These are phyloP conservation scores for Ernsta delagoae DNA, from an alignment of 2,888 invertebrate species.

Conservation along the genomic window DNA sequence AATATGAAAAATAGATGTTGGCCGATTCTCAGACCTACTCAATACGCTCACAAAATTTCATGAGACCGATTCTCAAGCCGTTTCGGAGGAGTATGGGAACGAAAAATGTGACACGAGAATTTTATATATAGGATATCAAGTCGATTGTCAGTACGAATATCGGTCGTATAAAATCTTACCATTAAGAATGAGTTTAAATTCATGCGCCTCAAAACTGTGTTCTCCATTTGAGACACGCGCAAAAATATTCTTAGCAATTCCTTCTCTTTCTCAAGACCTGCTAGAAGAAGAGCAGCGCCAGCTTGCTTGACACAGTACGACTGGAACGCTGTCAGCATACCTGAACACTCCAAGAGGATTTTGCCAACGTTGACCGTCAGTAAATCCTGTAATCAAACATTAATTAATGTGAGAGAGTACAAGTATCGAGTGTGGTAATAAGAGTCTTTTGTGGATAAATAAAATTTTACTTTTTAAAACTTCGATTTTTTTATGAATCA, in stretches of 20 bases:
- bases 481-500: no score
- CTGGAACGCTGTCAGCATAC: conserved; percentile 97
- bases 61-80: no score
- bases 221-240: conserved; percentile 98
- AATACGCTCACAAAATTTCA: no score
- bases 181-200: conserved; percentile 98
- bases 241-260: conserved; percentile 97
- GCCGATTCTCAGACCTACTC: no score
- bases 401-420: not conserved
- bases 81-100: no score
- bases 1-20: no score
- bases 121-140: no score
- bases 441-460: no score
- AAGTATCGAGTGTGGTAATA: no score
- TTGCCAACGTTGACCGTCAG: conserved; percentile 95
- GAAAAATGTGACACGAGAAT: no score
- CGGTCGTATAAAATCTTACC: conserved; percentile 81
- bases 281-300: conserved; percentile 93
- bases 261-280: conserved; percentile 97
- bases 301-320: conserved; percentile 98
- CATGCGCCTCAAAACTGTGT: conserved; percentile 96
- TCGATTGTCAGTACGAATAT: no score
- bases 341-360: conserved; percentile 94
- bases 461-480: no score
- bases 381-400: conserved; percentile 84